Base-by-base conservation (phyloP, 2,888 invertebrate genomes). In the Tethea ocularis region DNA sequence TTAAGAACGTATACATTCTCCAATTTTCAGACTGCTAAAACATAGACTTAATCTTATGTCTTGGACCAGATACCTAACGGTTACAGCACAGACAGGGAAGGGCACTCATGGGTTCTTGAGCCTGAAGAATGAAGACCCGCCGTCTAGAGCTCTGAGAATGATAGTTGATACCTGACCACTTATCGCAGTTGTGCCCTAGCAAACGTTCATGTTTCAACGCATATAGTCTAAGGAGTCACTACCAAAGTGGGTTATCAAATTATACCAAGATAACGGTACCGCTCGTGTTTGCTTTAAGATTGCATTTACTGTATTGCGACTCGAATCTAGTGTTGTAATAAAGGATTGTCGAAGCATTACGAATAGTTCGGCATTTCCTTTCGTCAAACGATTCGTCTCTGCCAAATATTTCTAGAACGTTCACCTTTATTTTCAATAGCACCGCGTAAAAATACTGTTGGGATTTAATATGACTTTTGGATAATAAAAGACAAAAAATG, bases 111-210 rank as follows among this genome's bases (percentile, higher is more conserved):
- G 58, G 38, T 67, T 64, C 70, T 73, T 63, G 65, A 55, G 61
- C 59, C 61, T 68, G 57, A 67, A 67, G 63, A 61, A 68, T 33
- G 52, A 55, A 60, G 52, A 60, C 55, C 60, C 60, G 66, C 62
- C 62, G 59, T 62, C 29, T 33, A 33, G 33, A 33, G 33, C 33
- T 33, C 33, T 56, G 63, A 66, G 62, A 57, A n/a, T 24, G 60
- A 65, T 59, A 75, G 66, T 66, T 60, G 72, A 76, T 73, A 78
- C 76, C 76, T 73, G 77, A 68, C 77, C 83, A 84, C 80, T 85
- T 76, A 77, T 63, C 67, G 53, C 63, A 73, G 81, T 84, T 80
- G 79, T 66, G 61, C 68, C 67, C 36, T 60, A 33, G 67, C 68
- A 77, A 75, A 75, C 72, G 71, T 64, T 64, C 67, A 72, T 75